phyloP scores from a whole-genome alignment of 2,113 vertebrate genomes.

The Coryphaenoides rupestris region DNA sequence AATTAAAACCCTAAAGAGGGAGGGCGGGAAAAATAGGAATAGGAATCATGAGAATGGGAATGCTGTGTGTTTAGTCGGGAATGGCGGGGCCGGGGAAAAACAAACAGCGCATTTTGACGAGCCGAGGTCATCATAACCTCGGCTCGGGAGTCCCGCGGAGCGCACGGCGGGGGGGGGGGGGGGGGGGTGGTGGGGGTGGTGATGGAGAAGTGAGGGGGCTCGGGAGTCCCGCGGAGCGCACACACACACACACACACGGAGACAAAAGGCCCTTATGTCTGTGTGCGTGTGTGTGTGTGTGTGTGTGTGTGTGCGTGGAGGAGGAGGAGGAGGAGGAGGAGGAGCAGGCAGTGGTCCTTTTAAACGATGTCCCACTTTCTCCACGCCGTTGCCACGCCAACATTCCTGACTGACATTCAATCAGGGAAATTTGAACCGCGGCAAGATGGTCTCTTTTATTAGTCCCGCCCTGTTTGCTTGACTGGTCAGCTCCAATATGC shows the following conservation, averaged over 20 bases:
- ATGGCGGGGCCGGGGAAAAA: constrained; percentile 36
- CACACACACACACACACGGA: no score
- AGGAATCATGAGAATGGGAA: constrained; percentile 38
- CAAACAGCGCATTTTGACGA: constrained; percentile 34
- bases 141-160: constrained; percentile 52
- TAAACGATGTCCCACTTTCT: constrained; percentile 63
- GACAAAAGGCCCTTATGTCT: constrained; percentile 63
- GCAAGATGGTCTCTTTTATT: constrained; percentile 77
- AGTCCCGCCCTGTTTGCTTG: constrained; percentile 71
- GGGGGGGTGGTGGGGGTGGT: no score
- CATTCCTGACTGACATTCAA: constrained; percentile 79
- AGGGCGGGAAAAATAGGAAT: neutral
- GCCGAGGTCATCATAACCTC: constrained; percentile 51
- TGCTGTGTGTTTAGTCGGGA: constrained; percentile 31
- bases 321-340: no score
- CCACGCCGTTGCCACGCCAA: constrained; percentile 58
- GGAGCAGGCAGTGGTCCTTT: constrained; percentile 57
- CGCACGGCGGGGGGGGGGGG: no score
- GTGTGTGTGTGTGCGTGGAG: no score
- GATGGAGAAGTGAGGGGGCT: no score
- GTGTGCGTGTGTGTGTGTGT: no score
- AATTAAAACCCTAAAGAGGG: no score
- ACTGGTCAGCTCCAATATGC: constrained; percentile 72
- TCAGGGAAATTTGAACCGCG: constrained; percentile 77
- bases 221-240: constrained; percentile 50